These are phyloP conservation scores for Tetanocera ferruginea DNA, from an alignment of 2,888 invertebrate genomes.

Conservation along the genomic window DNA sequence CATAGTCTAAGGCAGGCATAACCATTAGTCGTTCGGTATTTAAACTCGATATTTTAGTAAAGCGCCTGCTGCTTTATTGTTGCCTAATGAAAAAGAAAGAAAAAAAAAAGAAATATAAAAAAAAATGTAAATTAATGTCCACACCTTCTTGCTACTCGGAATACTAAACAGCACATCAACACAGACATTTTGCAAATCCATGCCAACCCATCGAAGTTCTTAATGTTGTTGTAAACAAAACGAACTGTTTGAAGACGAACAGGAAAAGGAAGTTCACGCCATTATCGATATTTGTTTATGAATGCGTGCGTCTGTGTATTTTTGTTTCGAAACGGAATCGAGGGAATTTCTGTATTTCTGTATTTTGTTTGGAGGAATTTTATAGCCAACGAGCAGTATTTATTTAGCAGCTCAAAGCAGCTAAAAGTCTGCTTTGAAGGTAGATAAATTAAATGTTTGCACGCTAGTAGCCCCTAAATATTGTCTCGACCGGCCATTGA, in stretches of 20 bases:
- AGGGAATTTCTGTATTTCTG: background rate
- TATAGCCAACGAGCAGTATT: no score
- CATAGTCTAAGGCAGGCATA: background rate
- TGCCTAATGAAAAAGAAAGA: background rate
- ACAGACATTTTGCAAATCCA: background rate
- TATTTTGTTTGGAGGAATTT: no score
- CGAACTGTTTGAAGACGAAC: conserved; percentile 1
- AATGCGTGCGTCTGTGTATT: conserved; percentile 4
- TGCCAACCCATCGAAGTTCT: background rate
- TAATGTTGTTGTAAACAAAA: conserved; percentile 4
- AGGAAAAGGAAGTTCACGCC: conserved; percentile 29
- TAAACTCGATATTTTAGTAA: background rate
- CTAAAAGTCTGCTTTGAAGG: background rate
- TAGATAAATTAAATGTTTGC: background rate
- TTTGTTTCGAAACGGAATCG: background rate
- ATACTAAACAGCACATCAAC: conserved; percentile 11
- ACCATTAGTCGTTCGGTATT: background rate
- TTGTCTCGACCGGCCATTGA: no score
- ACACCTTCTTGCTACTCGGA: background rate
- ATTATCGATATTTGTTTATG: conserved; percentile 23
- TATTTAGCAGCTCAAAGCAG: background rate
- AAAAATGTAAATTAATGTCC: background rate
- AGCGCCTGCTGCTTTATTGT: background rate
- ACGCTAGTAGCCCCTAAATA: background rate
- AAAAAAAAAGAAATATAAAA: background rate